These are phyloP conservation scores for Hololepta plana DNA, from an alignment of 2,888 invertebrate species.

Conservation along the genomic window DNA sequence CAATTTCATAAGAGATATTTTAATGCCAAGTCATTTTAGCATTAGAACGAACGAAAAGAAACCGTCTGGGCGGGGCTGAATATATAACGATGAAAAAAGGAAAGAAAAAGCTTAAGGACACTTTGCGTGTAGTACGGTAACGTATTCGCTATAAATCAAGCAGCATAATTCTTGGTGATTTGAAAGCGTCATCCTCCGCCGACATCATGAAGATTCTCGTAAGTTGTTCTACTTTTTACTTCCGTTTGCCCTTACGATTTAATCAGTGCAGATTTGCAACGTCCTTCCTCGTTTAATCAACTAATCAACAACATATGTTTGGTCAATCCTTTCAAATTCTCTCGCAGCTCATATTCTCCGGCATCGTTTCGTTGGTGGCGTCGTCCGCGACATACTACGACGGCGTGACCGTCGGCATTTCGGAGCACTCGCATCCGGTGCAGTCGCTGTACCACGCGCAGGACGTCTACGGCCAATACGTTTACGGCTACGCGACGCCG, in stretches of 20 bases:
- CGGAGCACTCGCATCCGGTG: constrained; percentile 22
- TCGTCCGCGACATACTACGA: constrained; percentile 10
- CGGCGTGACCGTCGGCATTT: constrained; percentile 28
- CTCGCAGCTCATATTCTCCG: constrained; percentile 4
- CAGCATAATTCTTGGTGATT: too few relatives aligned
- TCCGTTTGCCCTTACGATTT: constrained; percentile 2
- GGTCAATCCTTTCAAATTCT: constrained; percentile 2
- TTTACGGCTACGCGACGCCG: constrained; percentile 45
- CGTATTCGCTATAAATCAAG: constrained; percentile 9
- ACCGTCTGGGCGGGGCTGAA: constrained; percentile 8
- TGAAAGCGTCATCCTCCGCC: too few relatives aligned
- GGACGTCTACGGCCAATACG: constrained; percentile 36
- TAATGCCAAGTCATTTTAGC: too few relatives aligned
- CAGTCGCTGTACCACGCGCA: constrained; percentile 32
- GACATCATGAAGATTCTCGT: constrained; percentile 15
- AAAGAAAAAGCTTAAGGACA: constrained; percentile 7
- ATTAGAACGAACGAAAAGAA: too few relatives aligned
- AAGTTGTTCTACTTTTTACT: constrained; percentile 9
- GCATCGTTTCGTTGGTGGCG: constrained; percentile 7
- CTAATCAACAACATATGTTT: too few relatives aligned
- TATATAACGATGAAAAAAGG: too few relatives aligned
- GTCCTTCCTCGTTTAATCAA: not conserved
- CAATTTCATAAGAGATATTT: too few relatives aligned
- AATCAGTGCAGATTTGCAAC: not conserved
- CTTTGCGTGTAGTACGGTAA: constrained; percentile 8